These are phyloP conservation scores for Odontamblyopus rebecca DNA, from an alignment of 2,797 vertebrate genomes.

Conservation along the genomic window DNA sequence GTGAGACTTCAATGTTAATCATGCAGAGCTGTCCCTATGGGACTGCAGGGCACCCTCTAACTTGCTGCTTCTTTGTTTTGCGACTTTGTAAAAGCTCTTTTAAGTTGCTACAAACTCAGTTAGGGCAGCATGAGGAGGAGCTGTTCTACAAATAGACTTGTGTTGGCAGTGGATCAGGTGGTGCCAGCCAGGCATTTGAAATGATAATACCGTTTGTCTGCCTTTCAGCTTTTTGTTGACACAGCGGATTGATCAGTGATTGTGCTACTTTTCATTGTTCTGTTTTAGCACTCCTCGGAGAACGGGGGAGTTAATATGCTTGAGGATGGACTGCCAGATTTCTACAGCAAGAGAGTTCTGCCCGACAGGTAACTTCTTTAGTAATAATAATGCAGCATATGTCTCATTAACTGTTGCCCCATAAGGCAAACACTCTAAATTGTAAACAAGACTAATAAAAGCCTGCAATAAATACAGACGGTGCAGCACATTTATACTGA, in stretches of 20 bases:
- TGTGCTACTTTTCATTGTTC: constrained; percentile 28
- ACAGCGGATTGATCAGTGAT: constrained; percentile 42
- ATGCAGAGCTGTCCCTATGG: constrained; percentile 31
- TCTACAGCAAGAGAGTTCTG: constrained; percentile 89
- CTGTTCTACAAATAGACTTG: constrained; percentile 45
- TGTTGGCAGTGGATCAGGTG: constrained; percentile 37
- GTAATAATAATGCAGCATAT: constrained; percentile 3
- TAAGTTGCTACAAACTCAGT: constrained; percentile 50
- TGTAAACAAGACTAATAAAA: neutral
- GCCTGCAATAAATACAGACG: neutral
- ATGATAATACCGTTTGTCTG: constrained; percentile 46
- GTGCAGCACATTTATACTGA: neutral
- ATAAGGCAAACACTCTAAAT: neutral
- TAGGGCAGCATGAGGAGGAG: constrained; percentile 30
- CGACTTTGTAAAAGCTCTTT: constrained; percentile 42
- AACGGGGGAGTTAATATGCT: constrained; percentile 83
- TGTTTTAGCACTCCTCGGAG: constrained; percentile 76
- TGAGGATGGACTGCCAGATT: constrained; percentile 90
- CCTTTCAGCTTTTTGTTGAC: constrained; percentile 45
- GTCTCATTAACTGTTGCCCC: neutral
- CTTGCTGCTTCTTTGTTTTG: constrained; percentile 53
- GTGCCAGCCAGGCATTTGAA: constrained; percentile 48
- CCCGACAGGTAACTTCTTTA: constrained; percentile 77
- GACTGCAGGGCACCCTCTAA: constrained; percentile 39
- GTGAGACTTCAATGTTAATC: constrained; percentile 55